Conservation (phyloP, 2,113 vertebrate genomes). For the Chaetodon trifascialis region DNA sequence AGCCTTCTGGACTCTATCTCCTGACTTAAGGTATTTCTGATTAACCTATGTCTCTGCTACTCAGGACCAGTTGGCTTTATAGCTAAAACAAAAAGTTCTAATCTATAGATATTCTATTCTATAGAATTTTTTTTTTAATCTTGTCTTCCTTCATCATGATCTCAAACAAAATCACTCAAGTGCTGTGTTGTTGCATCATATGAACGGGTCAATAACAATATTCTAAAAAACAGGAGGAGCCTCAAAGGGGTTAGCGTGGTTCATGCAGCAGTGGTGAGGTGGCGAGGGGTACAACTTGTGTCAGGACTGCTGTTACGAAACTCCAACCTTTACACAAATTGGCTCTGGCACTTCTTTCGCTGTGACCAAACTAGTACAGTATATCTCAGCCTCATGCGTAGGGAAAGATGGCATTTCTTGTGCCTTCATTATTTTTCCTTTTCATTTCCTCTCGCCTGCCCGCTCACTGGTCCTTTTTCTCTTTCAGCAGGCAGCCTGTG, state of each 20-base stretch:
- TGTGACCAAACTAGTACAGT: conserved; percentile 5
- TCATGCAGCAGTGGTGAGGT: background rate
- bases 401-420: conserved; percentile 29
- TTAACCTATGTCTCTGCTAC: background rate
- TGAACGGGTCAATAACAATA: background rate
- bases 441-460: conserved; percentile 40
- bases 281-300: background rate
- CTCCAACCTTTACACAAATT: conserved; percentile 13
- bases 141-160: background rate
- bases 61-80: background rate
- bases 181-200: background rate
- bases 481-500: background rate
- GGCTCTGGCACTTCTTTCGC: conserved; percentile 14
- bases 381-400: conserved; percentile 1
- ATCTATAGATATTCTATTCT: background rate
- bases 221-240: background rate
- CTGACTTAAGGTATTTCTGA: conserved; percentile 7
- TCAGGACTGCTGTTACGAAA: conserved; percentile 12
- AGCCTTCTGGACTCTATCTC: background rate
- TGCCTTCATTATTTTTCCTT: conserved; percentile 53
- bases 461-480: conserved; percentile 4
- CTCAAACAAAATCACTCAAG: conserved; percentile 14
- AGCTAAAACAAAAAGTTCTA: background rate
- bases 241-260: background rate
- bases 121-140: no score